Evolutionary conservation across 2,797 vertebrate species (phyloP), one percentile per base, ranked within the genome.

Genomic region (Coccyzus lansbergi): DNA sequence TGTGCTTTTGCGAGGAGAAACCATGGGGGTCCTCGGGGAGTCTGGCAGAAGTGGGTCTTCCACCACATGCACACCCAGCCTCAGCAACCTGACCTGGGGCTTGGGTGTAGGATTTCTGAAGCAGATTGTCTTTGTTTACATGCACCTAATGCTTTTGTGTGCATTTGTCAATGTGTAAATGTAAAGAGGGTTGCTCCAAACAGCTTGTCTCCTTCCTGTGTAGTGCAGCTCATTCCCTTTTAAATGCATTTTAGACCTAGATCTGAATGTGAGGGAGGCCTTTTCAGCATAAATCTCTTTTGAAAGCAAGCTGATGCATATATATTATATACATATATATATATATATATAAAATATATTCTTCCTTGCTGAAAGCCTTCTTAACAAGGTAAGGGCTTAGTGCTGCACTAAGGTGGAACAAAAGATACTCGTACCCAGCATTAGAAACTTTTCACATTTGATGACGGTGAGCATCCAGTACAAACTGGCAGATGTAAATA

Each of bases 401-500:
- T 94, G 83, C 94, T 92, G 53, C 85, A 70, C 90, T 90, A 3
- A 90, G 92, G 86, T 89, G 74, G 80, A 64, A 42, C 46, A 38
- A 93, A 86, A 93, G 93, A 93, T 83, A n/a, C 3, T 2, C 21
- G 5, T 28, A 53, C 82, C 65, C 88, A 77, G 52, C 58, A 1
- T 83, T 90, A 90, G 77, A 56, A 94, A 52, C 76, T 82, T 42
- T 42, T 56, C 6, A 36, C 38, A 7, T 94, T 89, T 1, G 4
- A 29, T 91, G 87, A 85, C 88, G 7, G 17, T 77, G 90, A 92
- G 69, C 51, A 2, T 82, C 75, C 86, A 83, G 79, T 71, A 25
- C 81, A 53, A 91, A 34, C 91, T 88, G 84, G 68, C 34, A 82
- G 81, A 65, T 94, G 84, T 94, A 97, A 96, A 95, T 96, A 94